Percentiles rank a stretch among this genome's conserved stretches.
These are phyloP conservation scores for Distichodus sexfasciatus DNA, from an alignment of 2,797 vertebrate genomes.

Conservation along the genomic window DNA sequence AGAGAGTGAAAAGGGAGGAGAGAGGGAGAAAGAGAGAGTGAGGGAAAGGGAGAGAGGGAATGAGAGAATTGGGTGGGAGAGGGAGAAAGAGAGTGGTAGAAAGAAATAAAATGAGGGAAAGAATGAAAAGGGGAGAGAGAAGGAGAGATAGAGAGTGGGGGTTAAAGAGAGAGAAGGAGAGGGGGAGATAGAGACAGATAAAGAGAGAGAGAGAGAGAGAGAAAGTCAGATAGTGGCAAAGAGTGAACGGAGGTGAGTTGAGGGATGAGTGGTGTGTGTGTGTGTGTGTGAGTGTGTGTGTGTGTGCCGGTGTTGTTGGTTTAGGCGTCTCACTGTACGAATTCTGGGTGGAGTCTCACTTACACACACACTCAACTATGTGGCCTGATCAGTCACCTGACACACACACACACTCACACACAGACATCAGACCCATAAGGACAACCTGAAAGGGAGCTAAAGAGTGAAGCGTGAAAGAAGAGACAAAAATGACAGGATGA, in stretches of 20 bases:
- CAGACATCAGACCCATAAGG: neutral
- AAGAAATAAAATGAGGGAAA: neutral
- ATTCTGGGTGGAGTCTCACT: constrained; percentile 7
- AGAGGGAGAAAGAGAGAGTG: neutral
- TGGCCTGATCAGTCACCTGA: constrained; percentile 69
- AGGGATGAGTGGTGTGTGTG: neutral
- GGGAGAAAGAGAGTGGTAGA: neutral
- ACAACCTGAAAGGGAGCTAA: neutral
- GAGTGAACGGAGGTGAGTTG: neutral
- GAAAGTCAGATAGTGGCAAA: neutral
- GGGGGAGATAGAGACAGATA: neutral
- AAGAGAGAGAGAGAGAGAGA: neutral
- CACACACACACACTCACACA: constrained; percentile 21
- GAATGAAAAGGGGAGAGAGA: neutral
- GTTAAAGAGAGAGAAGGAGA: constrained; percentile 6
- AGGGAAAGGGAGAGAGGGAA: constrained; percentile 12
- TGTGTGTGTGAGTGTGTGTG: neutral
- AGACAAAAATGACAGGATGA: neutral
- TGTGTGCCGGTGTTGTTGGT: constrained; percentile 11
- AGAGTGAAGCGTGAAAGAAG: neutral
- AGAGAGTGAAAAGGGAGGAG: constrained; percentile 8
- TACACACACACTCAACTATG: constrained; percentile 33
- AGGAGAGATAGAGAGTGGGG: neutral
- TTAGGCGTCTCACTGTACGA: constrained; percentile 16
- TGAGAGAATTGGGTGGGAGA: neutral